phyloP scores from a whole-genome alignment of 1,140 invertebrate species.

The Microplitis demolitor region DNA sequence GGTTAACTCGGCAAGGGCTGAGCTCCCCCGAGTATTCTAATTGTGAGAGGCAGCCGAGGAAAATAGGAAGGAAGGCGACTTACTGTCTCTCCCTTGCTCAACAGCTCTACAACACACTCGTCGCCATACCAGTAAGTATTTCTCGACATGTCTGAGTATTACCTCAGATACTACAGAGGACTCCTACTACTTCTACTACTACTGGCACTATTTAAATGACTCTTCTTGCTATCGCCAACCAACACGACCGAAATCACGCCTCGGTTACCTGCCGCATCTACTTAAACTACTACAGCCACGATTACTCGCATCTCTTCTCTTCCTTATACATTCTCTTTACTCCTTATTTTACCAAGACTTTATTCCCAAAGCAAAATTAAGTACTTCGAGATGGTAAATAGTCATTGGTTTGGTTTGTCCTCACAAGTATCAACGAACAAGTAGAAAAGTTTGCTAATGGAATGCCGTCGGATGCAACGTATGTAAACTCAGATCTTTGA shows the following conservation, averaged over 20 bases:
- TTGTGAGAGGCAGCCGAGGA: constrained; percentile 58
- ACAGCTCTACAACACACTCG: neutral
- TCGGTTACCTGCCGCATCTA: constrained; percentile 33
- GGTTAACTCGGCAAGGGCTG: constrained; percentile 31
- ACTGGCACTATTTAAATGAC: neutral
- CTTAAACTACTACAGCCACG: constrained; percentile 39
- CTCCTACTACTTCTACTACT: neutral
- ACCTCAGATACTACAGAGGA: constrained; percentile 1
- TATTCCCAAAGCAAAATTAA: constrained; percentile 59
- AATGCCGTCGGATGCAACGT: neutral
- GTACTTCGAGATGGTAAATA: constrained; percentile 54
- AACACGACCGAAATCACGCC: constrained; percentile 37
- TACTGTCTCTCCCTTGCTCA: neutral
- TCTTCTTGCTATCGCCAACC: constrained; percentile 26
- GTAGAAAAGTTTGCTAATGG: constrained; percentile 9
- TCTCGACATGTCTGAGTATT: neutral
- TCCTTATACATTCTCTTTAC: constrained; percentile 24
- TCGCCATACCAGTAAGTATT: neutral
- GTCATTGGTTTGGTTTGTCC: constrained; percentile 24
- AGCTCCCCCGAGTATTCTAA: constrained; percentile 55
- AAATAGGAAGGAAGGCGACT: constrained; percentile 49
- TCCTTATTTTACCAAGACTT: constrained; percentile 39
- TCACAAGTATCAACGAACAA: neutral
- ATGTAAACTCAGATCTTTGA: neutral
- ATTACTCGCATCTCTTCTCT: constrained; percentile 22